Conservation (phyloP, 2,888 invertebrate species). For the Rhagium mordax region DNA sequence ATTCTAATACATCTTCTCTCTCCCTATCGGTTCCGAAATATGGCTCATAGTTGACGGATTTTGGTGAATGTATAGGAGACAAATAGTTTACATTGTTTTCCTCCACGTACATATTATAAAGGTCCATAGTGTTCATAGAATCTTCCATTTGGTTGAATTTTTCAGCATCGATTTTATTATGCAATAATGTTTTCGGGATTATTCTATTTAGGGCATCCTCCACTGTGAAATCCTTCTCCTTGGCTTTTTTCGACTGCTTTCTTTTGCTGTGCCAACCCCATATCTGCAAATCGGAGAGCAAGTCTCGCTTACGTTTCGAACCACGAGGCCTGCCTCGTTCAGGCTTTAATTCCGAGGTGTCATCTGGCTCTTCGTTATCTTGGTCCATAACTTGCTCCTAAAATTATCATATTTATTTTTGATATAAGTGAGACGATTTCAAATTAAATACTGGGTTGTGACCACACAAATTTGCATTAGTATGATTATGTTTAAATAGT, state of each 20-base stretch:
- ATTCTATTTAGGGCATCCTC: conserved; percentile 80
- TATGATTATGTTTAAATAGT: no score
- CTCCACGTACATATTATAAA: conserved; percentile 76
- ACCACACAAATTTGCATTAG: no score
- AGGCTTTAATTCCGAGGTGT: conserved; percentile 59
- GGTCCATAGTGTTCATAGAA: conserved; percentile 77
- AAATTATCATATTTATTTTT: not conserved
- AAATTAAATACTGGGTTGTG: no score
- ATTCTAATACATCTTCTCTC: conserved; percentile 76
- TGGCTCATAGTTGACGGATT: conserved; percentile 62
- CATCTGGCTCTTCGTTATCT: conserved; percentile 67
- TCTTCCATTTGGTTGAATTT: conserved; percentile 69
- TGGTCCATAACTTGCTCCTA: conserved; percentile 58
- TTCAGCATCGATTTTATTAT: conserved; percentile 68
- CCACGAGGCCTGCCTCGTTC: conserved; percentile 61
- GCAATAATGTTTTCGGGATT: conserved; percentile 71
- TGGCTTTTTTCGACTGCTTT: conserved; percentile 73
- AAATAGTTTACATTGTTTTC: conserved; percentile 58
- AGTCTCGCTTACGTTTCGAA: conserved; percentile 79
- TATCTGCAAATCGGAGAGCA: conserved; percentile 80
- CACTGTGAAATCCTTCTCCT: conserved; percentile 76
- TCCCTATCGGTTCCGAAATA: conserved; percentile 81
- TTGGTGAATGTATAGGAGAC: conserved; percentile 62
- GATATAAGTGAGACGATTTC: no score
- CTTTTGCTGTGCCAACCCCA: conserved; percentile 85